Evolutionary conservation across 1,140 invertebrate genomes (phyloP).

Genomic region (Thaumetopoea pityocampa): DNA sequence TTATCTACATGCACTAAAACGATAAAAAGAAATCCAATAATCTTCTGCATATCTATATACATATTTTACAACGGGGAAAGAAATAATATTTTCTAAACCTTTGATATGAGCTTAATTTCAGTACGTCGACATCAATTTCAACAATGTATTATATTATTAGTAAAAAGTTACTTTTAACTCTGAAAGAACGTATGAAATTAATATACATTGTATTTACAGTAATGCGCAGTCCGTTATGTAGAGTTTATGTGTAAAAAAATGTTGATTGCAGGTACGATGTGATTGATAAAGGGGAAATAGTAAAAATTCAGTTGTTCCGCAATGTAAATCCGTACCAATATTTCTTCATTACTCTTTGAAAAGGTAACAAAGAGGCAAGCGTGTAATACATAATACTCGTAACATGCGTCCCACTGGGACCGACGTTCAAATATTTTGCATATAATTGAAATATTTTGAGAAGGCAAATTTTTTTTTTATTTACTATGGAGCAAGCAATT

Average conservation of each 20-base stretch:
- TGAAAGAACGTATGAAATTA: constrained; percentile 29
- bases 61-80: constrained; percentile 69
- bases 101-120: constrained; percentile 58
- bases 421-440: too few species aligned
- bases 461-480: too few species aligned
- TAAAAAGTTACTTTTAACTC: constrained; percentile 22
- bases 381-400: too few species aligned
- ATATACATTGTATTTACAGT: constrained; percentile 37
- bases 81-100: constrained; percentile 60
- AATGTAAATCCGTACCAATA: too few species aligned
- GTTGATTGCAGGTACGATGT: not conserved
- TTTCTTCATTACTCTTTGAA: too few species aligned
- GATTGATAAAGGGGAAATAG: too few species aligned
- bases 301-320: too few species aligned
- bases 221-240: constrained; percentile 15
- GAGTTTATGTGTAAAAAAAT: constrained; percentile 1
- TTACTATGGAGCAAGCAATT: too few species aligned
- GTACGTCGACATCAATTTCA: constrained; percentile 34
- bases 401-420: too few species aligned
- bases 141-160: constrained; percentile 23
- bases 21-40: constrained; percentile 38
- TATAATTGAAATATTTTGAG: too few species aligned
- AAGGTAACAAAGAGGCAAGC: too few species aligned
- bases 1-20: constrained; percentile 26
- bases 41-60: constrained; percentile 62